A percentile compares a stretch with the other conserved stretches of the same genome.
These are phyloP conservation scores for Tribolium castaneum DNA, from an alignment of 1,140 invertebrate genomes.

Conservation along the genomic window DNA sequence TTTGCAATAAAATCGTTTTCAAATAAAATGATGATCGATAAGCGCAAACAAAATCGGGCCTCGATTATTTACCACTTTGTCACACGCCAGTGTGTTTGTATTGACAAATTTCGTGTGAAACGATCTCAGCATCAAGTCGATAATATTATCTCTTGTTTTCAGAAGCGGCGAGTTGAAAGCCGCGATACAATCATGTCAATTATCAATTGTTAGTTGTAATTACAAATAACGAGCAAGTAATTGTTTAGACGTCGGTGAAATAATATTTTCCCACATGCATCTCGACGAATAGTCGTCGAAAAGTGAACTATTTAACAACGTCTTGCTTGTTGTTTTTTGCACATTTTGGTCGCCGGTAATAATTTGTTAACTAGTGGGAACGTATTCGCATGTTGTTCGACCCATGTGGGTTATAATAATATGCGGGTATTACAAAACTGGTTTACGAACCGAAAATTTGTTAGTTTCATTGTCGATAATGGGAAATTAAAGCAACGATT, in stretches of 20 bases:
- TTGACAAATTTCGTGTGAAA: not conserved
- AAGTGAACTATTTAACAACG: slow-evolving; percentile 6
- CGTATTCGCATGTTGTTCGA: slow-evolving; percentile 8
- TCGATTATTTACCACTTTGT: not conserved
- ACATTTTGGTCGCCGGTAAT: slow-evolving; percentile 8
- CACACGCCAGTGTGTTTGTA: not conserved
- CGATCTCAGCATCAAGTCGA: not conserved
- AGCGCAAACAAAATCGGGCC: not conserved
- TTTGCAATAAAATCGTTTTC: not conserved
- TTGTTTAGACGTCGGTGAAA: slow-evolving; percentile 17
- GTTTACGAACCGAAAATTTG: not conserved
- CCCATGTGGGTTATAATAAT: slow-evolving; percentile 12
- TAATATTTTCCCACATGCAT: slow-evolving; percentile 23
- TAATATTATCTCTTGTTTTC: slow-evolving; percentile 11
- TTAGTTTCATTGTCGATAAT: slow-evolving; percentile 1
- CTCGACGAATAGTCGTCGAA: not conserved
- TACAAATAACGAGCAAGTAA: slow-evolving; percentile 34
- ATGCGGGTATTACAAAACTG: slow-evolving; percentile 7
- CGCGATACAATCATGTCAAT: slow-evolving; percentile 32
- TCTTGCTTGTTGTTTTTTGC: not conserved
- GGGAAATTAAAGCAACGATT: not conserved
- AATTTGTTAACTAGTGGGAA: slow-evolving; percentile 34
- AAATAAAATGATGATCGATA: not conserved
- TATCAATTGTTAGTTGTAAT: slow-evolving; percentile 36
- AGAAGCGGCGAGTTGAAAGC: slow-evolving; percentile 30